These are phyloP conservation scores for Andrena dorsata DNA, from an alignment of 2,888 invertebrate genomes.

Conservation along the genomic window DNA sequence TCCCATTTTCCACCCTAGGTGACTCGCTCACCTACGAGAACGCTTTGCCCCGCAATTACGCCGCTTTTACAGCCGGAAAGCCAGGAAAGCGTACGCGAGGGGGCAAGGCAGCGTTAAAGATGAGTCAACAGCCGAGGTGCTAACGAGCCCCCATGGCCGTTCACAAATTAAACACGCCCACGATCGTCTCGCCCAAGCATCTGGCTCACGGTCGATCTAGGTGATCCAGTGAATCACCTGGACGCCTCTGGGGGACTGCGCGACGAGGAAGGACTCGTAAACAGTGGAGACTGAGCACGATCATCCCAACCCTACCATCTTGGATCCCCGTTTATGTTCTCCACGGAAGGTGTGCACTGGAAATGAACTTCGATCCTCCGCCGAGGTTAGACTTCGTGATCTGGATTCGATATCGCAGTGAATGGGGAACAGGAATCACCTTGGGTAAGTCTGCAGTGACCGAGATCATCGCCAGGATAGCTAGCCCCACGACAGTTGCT, in stretches of 20 bases:
- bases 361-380: too few relatives aligned
- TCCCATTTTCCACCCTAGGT: not conserved
- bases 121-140: constrained; percentile 5
- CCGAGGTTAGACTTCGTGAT: too few relatives aligned
- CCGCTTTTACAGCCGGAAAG: constrained; percentile 11
- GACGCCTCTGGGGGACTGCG: constrained; percentile 20
- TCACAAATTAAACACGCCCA: constrained; percentile 44
- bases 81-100: not conserved
- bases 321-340: not conserved
- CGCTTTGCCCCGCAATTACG: constrained; percentile 9
- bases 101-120: not conserved
- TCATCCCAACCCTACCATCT: not conserved
- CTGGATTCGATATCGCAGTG: too few relatives aligned
- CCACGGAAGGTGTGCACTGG: too few relatives aligned
- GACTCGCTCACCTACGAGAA: constrained; percentile 12
- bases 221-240: constrained; percentile 40
- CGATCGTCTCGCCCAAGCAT: constrained; percentile 25
- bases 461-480: not conserved
- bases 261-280: constrained; percentile 1
- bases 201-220: constrained; percentile 34
- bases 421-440: too few relatives aligned
- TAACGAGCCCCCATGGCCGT: constrained; percentile 27
- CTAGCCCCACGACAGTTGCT: not conserved
- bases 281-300: not conserved
- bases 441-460: too few relatives aligned